These are phyloP conservation scores for Erythrolamprus reginae DNA, from an alignment of 2,113 vertebrate species.

Conservation along the genomic window DNA sequence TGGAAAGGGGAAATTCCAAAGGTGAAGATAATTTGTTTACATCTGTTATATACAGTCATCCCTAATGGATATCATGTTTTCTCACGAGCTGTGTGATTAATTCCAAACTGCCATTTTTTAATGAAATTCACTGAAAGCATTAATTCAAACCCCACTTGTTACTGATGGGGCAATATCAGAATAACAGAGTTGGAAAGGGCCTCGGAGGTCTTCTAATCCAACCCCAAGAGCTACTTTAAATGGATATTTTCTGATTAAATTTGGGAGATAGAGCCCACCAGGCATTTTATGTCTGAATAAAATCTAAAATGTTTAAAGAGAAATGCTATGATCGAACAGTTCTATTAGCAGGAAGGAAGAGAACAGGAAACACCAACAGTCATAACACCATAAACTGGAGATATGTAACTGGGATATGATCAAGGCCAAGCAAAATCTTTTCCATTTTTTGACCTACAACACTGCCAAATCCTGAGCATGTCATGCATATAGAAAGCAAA, in stretches of 20 bases:
- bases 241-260: conserved; percentile 46
- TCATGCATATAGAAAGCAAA: conserved; percentile 71
- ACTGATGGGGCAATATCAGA: not conserved
- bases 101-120: not conserved
- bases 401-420: conserved; percentile 75
- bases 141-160: not conserved
- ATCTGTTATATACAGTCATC: conserved; percentile 43
- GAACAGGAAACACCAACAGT: conserved; percentile 70
- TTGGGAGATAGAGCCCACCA: conserved; percentile 51
- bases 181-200: not conserved
- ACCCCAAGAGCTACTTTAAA: not conserved
- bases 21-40: conserved; percentile 43
- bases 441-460: conserved; percentile 69
- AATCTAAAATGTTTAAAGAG: conserved; percentile 40
- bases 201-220: not conserved
- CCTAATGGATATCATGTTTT: conserved; percentile 46
- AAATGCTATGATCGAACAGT: conserved; percentile 57
- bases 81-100: not conserved
- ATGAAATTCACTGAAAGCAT: not conserved
- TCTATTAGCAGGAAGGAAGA: conserved; percentile 67
- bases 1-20: conserved; percentile 31
- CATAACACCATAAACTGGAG: conserved; percentile 74
- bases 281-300: conserved; percentile 46
- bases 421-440: conserved; percentile 66
- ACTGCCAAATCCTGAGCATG: conserved; percentile 74